Evolutionary conservation across 2,797 vertebrate species (phyloP).

Genomic region (Parauchenoglanis punctatus): DNA sequence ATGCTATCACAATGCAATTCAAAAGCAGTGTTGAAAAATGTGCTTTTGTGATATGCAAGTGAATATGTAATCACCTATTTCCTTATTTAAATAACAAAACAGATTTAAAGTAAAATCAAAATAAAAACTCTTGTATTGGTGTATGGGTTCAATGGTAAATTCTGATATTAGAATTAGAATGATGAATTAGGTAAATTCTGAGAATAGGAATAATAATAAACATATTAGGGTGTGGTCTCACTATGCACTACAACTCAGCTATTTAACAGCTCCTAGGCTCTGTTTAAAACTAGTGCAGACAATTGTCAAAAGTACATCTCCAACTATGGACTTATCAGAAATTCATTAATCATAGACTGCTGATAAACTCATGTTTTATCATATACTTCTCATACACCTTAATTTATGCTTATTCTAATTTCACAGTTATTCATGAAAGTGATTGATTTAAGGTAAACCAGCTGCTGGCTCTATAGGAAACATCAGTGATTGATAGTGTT

Average conservation of each 20-base stretch:
- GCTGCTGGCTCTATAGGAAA: neutral
- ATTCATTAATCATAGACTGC: neutral
- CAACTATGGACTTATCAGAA: neutral
- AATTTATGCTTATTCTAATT: neutral
- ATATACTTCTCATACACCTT: neutral
- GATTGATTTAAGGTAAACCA: neutral
- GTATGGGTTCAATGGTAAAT: neutral
- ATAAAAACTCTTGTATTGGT: neutral
- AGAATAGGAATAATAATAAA: neutral
- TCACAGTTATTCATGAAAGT: slow-evolving; percentile 2
- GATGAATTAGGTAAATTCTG: too few relatives aligned
- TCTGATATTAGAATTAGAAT: neutral
- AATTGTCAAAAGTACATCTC: neutral
- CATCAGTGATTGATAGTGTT: slow-evolving; percentile 13
- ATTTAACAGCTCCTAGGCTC: neutral
- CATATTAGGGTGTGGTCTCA: neutral
- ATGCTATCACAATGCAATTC: neutral
- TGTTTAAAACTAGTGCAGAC: neutral
- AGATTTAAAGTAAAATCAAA: neutral
- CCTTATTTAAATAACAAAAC: neutral
- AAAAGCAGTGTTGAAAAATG: neutral
- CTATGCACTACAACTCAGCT: neutral
- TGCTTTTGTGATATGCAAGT: neutral
- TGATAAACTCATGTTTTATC: neutral
- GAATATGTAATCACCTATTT: neutral